Evolutionary conservation across 2,797 vertebrate species (phyloP).

Genomic region (Characodon lateralis): DNA sequence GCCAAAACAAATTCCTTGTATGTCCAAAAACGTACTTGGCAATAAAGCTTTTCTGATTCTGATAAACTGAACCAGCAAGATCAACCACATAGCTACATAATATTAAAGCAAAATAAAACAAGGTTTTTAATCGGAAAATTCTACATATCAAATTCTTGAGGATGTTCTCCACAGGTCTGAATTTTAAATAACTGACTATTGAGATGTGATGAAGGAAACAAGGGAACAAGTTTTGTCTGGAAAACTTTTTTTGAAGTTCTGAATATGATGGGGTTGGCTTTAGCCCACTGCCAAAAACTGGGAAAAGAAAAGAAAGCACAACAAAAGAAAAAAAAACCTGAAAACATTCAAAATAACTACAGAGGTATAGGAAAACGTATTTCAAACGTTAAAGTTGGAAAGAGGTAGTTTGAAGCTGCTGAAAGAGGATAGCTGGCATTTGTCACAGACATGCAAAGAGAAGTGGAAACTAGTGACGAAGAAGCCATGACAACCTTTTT

Average conservation of each 20-base stretch:
- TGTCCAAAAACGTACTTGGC: too few relatives aligned
- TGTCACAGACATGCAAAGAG: slow-evolving; percentile 38
- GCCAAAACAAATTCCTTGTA: too few relatives aligned
- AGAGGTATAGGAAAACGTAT: slow-evolving; percentile 78
- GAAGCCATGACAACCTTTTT: slow-evolving; percentile 5
- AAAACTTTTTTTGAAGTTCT: slow-evolving; percentile 49
- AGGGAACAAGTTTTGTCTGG: slow-evolving; percentile 37
- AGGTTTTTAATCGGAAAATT: background rate
- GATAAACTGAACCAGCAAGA: background rate
- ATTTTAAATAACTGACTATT: background rate
- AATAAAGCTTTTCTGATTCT: too few relatives aligned
- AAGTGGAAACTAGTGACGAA: slow-evolving; percentile 1
- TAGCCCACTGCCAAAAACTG: slow-evolving; percentile 36
- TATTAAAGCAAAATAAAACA: background rate
- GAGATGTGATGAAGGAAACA: slow-evolving; percentile 15
- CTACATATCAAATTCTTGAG: slow-evolving; percentile 10
- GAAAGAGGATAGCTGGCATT: slow-evolving; percentile 35
- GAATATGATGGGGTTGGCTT: slow-evolving; percentile 47
- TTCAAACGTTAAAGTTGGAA: slow-evolving; percentile 75
- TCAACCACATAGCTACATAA: background rate
- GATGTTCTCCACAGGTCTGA: slow-evolving; percentile 9
- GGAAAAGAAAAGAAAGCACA: slow-evolving; percentile 54
- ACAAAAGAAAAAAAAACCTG: slow-evolving; percentile 44
- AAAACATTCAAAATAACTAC: slow-evolving; percentile 79
- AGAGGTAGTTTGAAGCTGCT: slow-evolving; percentile 61